A percentile compares a stretch with the other conserved stretches of the same genome.
Conservation (phyloP, 64 coral and sea anemone species). For the Porites lutea region DNA sequence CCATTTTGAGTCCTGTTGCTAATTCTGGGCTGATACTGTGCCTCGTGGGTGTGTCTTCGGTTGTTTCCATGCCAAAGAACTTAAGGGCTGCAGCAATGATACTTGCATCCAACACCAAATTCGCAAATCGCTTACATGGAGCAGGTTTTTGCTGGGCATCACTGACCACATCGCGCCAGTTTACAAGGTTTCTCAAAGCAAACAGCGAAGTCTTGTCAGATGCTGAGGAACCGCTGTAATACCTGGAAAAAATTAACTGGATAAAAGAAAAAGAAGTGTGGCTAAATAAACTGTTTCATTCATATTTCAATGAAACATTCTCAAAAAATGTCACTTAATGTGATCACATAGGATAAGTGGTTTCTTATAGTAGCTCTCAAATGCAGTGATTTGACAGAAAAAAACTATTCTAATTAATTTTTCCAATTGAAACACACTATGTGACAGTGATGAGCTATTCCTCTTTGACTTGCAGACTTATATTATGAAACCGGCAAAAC, state of each 20-base stretch:
- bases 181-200: conserved; percentile 1
- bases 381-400: conserved; percentile 13
- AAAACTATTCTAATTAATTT: neutral
- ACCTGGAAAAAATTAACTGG: conserved; percentile 24
- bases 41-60: conserved; percentile 34
- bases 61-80: neutral
- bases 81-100: conserved; percentile 42
- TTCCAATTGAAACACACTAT: no score
- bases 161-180: neutral
- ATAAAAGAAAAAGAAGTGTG: neutral
- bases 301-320: no score
- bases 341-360: neutral
- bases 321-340: neutral
- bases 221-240: conserved; percentile 31
- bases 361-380: conserved; percentile 3
- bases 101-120: neutral
- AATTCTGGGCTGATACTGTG: conserved; percentile 4
- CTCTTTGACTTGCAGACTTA: conserved; percentile 1
- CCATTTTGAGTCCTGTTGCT: neutral
- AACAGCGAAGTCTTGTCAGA: conserved; percentile 25
- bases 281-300: no score
- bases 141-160: neutral
- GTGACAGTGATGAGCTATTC: neutral
- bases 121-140: neutral
- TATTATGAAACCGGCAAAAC: neutral